Evolutionary conservation across 1,140 invertebrate species (phyloP).

Genomic region (Calliphora vicina): DNA sequence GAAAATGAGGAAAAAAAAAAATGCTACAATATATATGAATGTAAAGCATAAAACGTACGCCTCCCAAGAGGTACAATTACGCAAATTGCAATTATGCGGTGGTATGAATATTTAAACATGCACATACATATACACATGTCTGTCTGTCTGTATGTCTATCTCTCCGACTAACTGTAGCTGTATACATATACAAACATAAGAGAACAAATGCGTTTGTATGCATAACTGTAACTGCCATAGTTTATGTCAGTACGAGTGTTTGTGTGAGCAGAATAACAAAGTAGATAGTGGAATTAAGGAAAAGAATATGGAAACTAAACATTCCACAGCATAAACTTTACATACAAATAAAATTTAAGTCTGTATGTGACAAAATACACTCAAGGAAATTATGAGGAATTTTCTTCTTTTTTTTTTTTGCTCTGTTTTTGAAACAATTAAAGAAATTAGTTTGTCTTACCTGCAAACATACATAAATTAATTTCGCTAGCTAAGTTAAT

Average conservation of each 20-base stretch:
- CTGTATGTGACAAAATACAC: neutral
- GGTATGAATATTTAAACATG: constrained; percentile 31
- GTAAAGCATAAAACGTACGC: neutral
- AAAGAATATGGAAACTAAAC: neutral
- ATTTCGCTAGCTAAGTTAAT: too few species aligned
- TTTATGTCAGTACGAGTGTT: neutral
- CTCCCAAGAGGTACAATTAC: constrained; percentile 32
- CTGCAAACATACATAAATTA: too few species aligned
- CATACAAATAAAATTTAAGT: too few species aligned
- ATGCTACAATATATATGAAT: too few species aligned
- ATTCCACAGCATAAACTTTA: neutral
- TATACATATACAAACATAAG: too few species aligned
- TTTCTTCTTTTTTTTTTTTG: neutral
- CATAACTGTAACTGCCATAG: neutral
- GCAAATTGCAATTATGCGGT: constrained; percentile 34
- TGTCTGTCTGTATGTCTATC: neutral
- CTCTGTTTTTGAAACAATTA: neutral
- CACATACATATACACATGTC: neutral
- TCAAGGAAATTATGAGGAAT: neutral
- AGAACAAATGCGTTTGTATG: neutral
- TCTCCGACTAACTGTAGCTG: too few species aligned
- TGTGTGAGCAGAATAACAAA: constrained; percentile 13
- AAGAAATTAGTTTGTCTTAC: neutral
- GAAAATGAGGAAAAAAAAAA: too few species aligned
- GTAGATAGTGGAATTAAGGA: neutral